Evolutionary conservation across 2,797 vertebrate species (phyloP).

Genomic region (Dallia pectoralis): DNA sequence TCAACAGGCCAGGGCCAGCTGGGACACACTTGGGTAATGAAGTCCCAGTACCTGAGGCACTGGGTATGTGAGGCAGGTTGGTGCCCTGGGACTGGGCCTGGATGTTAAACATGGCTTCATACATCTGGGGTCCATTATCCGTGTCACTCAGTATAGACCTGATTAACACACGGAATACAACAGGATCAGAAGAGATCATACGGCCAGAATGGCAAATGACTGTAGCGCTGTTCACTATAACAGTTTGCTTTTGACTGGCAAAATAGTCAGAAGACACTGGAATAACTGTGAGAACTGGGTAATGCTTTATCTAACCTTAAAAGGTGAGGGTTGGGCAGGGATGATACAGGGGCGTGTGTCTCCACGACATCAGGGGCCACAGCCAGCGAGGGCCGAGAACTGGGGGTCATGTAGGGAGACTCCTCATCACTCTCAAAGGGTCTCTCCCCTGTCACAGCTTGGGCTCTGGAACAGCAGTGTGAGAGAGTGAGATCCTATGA

Average conservation of each 20-base stretch:
- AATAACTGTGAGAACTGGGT: not conserved
- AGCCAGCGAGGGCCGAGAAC: constrained; percentile 81
- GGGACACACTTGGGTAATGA: too few species aligned
- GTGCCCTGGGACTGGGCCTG: constrained; percentile 76
- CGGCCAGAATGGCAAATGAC: not conserved
- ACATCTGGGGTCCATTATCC: constrained; percentile 80
- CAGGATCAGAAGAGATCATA: not conserved
- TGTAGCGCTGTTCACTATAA: not conserved
- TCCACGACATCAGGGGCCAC: constrained; percentile 43
- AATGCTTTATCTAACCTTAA: constrained; percentile 25
- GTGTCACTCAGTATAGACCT: constrained; percentile 64
- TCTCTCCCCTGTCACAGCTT: constrained; percentile 77
- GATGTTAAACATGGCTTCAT: constrained; percentile 95
- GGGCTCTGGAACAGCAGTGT: constrained; percentile 66
- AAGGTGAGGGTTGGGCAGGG: constrained; percentile 10
- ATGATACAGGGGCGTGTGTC: constrained; percentile 44
- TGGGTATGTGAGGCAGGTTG: constrained; percentile 57
- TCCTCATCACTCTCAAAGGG: constrained; percentile 83
- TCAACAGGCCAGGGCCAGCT: too few species aligned
- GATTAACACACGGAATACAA: not conserved
- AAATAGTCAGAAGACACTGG: not conserved
- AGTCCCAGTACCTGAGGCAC: constrained; percentile 76
- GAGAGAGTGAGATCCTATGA: constrained; percentile 1
- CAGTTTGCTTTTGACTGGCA: not conserved
- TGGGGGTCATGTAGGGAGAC: constrained; percentile 94